Evolutionary conservation across 2,888 invertebrate species (phyloP).

Genomic region (Agrochola circellaris): DNA sequence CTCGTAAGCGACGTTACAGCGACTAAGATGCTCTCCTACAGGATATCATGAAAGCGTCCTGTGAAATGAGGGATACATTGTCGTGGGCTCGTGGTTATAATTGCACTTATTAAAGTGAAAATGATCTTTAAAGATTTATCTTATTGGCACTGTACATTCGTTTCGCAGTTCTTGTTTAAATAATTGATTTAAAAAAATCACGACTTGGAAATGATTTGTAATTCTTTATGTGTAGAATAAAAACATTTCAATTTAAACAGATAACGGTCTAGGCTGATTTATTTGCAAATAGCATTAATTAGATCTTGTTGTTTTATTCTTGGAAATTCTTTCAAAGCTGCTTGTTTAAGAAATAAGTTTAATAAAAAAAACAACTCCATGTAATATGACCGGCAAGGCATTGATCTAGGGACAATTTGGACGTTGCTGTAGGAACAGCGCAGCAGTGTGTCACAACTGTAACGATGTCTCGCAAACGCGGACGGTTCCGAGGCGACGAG

Average conservation of each 20-base stretch:
- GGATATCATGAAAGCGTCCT: slow-evolving; percentile 40
- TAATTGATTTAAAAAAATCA: too few species aligned
- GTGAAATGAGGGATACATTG: slow-evolving; percentile 36
- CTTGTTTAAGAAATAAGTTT: neutral
- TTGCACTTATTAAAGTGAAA: slow-evolving; percentile 7
- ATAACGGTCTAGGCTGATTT: too few species aligned
- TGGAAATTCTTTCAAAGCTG: neutral
- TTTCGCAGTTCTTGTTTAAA: neutral
- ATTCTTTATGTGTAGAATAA: too few species aligned
- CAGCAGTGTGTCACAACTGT: slow-evolving; percentile 64
- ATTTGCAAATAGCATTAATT: neutral
- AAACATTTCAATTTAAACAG: neutral
- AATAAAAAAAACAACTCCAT: neutral
- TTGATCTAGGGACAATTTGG: slow-evolving; percentile 21
- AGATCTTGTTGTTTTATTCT: neutral
- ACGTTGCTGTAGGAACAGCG: slow-evolving; percentile 29
- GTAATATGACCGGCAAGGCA: neutral
- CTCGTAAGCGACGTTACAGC: slow-evolving; percentile 28
- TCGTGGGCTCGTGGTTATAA: neutral
- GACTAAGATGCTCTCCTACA: slow-evolving; percentile 37
- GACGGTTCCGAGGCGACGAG: slow-evolving; percentile 76
- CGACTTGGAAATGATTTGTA: neutral
- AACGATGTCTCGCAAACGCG: slow-evolving; percentile 61
- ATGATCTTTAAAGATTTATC: neutral
- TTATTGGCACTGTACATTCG: neutral